Base-by-base conservation (phyloP, 2,113 vertebrate species). In the Zingel zingel region DNA sequence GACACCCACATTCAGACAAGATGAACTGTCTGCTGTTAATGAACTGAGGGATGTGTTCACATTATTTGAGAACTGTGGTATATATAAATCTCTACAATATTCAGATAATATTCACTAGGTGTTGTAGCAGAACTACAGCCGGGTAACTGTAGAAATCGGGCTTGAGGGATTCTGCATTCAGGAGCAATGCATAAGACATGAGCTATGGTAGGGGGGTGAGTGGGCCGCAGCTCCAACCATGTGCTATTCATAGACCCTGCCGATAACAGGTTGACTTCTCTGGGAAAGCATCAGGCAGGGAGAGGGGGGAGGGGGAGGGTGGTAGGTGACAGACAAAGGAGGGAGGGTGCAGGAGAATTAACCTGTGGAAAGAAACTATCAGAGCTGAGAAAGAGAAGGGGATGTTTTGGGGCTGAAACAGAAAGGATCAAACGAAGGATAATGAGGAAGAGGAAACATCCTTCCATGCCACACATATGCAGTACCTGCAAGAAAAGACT, bases 191-290 rank as follows among this genome's bases (percentile, higher is more conserved):
- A 91, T 90, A 77, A 91, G 90, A 80, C 87, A 86, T 84, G 87
- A 87, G 88, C 83, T 76, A 39, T 87, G 86, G 84, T 59, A 25
- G 86, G 80, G 82, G 90, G 87, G 88, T 79, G 89, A 91, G 91
- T 79, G 91, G 87, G 88, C 83, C 83, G 81, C 85, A 75, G 86
- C 85, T 86, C 82, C 80, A 86, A 76, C 85, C 74, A 73, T 66
- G 83, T 77, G 88, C 93, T 92, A 93, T 94, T 93, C 93, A 93
- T 92, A 92, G 93, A 86, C 83, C 79, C 53, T 79, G 88, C 77
- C 78, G 81, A 94, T 94, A 93, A 89, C 93, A 92, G 90, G 90
- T 93, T 88, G 85, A 91, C 83, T 90, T 92, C 83, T 89, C 84
- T 82, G 88, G 88, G 88, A 91, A 89, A 83, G 80, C 77, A 85